phyloP scores from a whole-genome alignment of 2,113 vertebrate species.

The Scomber scombrus region DNA sequence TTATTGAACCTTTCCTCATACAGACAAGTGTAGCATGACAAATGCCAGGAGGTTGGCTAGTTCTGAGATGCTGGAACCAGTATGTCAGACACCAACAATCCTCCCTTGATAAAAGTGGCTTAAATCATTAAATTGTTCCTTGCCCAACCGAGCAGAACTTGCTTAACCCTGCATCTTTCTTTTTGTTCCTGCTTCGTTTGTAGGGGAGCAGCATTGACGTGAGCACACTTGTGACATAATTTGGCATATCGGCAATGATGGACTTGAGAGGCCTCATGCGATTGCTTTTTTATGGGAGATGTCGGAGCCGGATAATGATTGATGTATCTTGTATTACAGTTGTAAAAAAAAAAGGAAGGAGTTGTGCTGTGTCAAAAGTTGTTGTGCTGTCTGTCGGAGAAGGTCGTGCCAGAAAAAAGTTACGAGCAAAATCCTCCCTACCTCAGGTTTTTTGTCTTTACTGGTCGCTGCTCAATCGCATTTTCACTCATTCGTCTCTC shows the following conservation, averaged over 20 bases:
- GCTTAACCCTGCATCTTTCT: neutral
- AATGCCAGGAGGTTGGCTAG: conserved; percentile 28
- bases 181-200: neutral
- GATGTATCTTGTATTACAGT: conserved; percentile 11
- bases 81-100: conserved; percentile 18
- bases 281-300: conserved; percentile 31
- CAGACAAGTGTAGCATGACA: neutral
- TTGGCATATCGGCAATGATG: neutral
- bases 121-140: conserved; percentile 8
- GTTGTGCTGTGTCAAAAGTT: conserved; percentile 7
- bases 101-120: conserved; percentile 25
- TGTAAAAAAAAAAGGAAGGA: conserved; percentile 35
- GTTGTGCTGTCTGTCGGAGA: conserved; percentile 6
- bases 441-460: neutral
- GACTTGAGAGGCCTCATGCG: neutral
- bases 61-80: conserved; percentile 16
- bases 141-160: neutral
- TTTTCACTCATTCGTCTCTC: neutral
- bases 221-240: conserved; percentile 7
- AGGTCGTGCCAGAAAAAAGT: conserved; percentile 35
- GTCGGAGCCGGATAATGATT: conserved; percentile 14
- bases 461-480: neutral
- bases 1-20: conserved; percentile 28
- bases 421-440: neutral
- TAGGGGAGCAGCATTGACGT: neutral